Base-by-base conservation (phyloP, 2,113 vertebrate genomes). In the Apus apus region DNA sequence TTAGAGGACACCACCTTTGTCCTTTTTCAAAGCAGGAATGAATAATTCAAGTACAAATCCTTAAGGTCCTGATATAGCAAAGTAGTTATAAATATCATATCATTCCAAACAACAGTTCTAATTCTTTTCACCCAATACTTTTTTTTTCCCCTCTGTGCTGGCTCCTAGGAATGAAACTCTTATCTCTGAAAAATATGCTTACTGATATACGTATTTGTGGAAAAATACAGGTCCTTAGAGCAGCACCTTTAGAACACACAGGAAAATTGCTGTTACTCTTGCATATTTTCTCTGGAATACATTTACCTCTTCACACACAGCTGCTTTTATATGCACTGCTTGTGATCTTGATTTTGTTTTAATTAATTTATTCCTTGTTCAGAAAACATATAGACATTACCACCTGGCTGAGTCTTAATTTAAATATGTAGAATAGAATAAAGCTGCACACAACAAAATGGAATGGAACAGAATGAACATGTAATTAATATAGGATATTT, bases 341-440 rank as follows among this genome's bases (percentile, higher is more conserved):
- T 94, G 36, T 82, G 43, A 46, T 53, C 54, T 82, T 94, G 66
- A 78, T 85, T 79, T 89, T 81, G 30, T 27, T 94, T 82, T 79
- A 94, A 91, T 53, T 84, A 85, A 91, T 93, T 85, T 89, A 85
- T 85, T 94, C 68, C 25, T 53, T 72, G 40, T 78, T 94, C 84
- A 65, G 48, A 85, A 95, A 95, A 92, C 13, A 53, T n/a, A 36
- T 46, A 80, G 46, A 12, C 26, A 54, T 83, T 88, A 54, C 45
- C 73, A 82, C 53, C 48, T 79, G 76, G 29, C 6, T 68, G 34
- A 79, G 27, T 57, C 16, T 89, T 78, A 75, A 77, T 84, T 92
- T 84, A 87, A 91, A 61, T 74, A 67, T 19, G n/a, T 38, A 77
- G 40, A 74, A 46, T 13, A 79, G 26, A 91, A 70, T 57, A 67